A percentile compares a stretch with the other conserved stretches of the same genome.
Conservation (phyloP, 2,888 invertebrate genomes). For the Idaea straminata region DNA sequence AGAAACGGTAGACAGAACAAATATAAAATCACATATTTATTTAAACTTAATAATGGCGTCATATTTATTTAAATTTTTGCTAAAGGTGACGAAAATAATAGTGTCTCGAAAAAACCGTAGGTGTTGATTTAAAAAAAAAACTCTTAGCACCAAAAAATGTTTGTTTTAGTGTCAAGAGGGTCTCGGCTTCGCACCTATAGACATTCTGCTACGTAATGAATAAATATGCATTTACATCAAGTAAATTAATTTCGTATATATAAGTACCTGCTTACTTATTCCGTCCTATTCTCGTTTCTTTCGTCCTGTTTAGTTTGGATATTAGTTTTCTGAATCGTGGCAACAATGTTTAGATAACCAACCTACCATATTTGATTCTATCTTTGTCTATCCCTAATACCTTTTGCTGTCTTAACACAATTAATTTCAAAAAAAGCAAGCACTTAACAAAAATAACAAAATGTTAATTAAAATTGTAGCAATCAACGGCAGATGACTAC, state of each 20-base stretch:
- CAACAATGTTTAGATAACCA: too few relatives aligned
- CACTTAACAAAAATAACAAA: conserved; percentile 40
- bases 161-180: conserved; percentile 32
- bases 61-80: neutral
- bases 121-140: conserved; percentile 12
- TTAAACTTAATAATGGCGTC: conserved; percentile 18
- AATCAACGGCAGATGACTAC: conserved; percentile 61
- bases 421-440: conserved; percentile 9
- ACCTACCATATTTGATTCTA: too few relatives aligned
- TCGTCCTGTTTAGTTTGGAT: too few relatives aligned
- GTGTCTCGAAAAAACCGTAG: neutral
- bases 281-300: too few relatives aligned
- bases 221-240: conserved; percentile 38
- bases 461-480: conserved; percentile 49
- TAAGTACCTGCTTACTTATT: too few relatives aligned
- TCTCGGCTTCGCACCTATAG: conserved; percentile 39
- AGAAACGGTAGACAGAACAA: neutral
- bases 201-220: conserved; percentile 36
- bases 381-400: too few relatives aligned
- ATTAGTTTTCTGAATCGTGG: too few relatives aligned
- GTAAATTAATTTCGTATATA: conserved; percentile 26
- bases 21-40: neutral
- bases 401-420: neutral
- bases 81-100: conserved; percentile 14
- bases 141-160: conserved; percentile 20